A percentile compares a stretch with the other conserved stretches of the same genome.
Conservation (phyloP, 1,140 invertebrate genomes). For the Habropoda laboriosa region DNA sequence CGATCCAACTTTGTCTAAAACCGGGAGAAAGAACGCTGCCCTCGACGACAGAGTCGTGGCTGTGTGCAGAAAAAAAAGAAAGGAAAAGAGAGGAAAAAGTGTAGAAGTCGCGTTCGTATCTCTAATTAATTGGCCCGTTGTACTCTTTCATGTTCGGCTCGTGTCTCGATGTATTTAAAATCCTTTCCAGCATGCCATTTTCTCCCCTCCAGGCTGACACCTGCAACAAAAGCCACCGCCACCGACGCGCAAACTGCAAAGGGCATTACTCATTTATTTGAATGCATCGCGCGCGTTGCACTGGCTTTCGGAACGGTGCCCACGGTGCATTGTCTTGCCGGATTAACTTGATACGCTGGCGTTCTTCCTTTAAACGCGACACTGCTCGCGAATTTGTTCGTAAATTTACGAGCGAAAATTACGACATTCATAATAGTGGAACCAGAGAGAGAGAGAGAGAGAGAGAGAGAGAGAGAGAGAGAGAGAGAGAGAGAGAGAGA, state of each 20-base stretch:
- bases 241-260: constrained; percentile 1
- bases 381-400: constrained; percentile 25
- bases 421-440: too few relatives aligned
- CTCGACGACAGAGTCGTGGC: too few relatives aligned
- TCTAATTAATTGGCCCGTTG: constrained; percentile 15
- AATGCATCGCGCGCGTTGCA: constrained; percentile 15
- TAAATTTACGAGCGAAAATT: constrained; percentile 11
- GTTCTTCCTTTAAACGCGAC: constrained; percentile 23
- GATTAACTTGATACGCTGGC: constrained; percentile 33
- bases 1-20: too few relatives aligned
- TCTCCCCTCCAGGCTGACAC: not conserved
- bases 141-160: not conserved
- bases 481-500: not conserved
- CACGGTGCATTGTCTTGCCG: constrained; percentile 22
- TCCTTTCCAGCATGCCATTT: not conserved
- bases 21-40: too few relatives aligned
- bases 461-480: not conserved
- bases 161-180: not conserved
- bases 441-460: too few relatives aligned
- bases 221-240: not conserved
- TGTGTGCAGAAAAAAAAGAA: too few relatives aligned
- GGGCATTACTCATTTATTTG: constrained; percentile 44
- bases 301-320: not conserved
- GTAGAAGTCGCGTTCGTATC: not conserved
- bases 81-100: not conserved